Conservation (phyloP, 2,113 vertebrate genomes). For the Carlito syrichta region DNA sequence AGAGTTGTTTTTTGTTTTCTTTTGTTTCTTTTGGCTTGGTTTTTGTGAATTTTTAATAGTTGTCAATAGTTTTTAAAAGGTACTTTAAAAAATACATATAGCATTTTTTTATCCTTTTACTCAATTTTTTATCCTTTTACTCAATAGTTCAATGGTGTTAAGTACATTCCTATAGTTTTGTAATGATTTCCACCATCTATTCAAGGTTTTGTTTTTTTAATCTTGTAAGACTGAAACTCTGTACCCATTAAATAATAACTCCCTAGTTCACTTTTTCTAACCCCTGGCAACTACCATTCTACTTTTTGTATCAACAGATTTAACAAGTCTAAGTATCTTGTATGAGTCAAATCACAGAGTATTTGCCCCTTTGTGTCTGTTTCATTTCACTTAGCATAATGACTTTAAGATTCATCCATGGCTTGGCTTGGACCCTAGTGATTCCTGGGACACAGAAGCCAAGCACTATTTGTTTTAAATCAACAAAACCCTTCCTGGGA, state of each 20-base stretch:
- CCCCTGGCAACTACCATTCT: not conserved
- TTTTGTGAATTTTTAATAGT: not conserved
- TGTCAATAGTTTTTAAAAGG: not conserved
- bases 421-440: no score
- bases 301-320: not conserved
- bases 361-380: not conserved
- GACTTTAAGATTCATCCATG: not conserved
- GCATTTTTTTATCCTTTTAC: not conserved
- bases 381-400: not conserved
- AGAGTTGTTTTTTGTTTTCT: not conserved
- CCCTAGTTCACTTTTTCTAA: accelerated
- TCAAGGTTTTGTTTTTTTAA: not conserved
- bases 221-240: not conserved
- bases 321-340: not conserved
- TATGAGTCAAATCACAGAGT: not conserved
- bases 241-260: not conserved
- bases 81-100: not conserved
- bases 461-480: no score
- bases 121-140: not conserved
- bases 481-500: no score
- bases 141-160: not conserved
- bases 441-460: no score
- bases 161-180: not conserved
- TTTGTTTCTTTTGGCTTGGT: not conserved
- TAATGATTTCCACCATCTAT: not conserved